Conservation (phyloP, 2,888 invertebrate species). For the Auanema freiburgensis region DNA sequence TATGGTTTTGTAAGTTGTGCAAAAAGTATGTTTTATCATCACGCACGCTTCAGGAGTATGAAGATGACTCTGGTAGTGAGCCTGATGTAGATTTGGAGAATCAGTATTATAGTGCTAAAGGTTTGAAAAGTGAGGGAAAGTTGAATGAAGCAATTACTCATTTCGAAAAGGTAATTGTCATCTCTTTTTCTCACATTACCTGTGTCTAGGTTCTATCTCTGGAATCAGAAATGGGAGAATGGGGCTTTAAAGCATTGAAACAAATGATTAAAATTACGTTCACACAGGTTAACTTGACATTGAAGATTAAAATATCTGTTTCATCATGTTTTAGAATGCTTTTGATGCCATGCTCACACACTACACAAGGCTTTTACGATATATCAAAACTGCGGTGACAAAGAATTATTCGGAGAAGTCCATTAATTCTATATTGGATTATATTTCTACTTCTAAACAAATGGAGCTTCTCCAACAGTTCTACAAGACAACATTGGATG, state of each 20-base stretch:
- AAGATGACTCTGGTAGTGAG: slow-evolving; percentile 97
- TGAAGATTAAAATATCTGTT: too few relatives aligned
- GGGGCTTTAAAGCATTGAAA: slow-evolving; percentile 99
- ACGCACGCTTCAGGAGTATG: slow-evolving; percentile 77
- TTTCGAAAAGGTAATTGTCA: slow-evolving; percentile 71
- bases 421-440: slow-evolving; percentile 97
- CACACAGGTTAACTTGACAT: slow-evolving; percentile 76
- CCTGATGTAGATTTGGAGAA: slow-evolving; percentile 99
- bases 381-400: slow-evolving; percentile 98
- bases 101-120: slow-evolving; percentile 98
- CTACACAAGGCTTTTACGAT: slow-evolving; percentile 92
- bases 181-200: background rate
- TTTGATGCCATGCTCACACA: slow-evolving; percentile 92
- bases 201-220: slow-evolving; percentile 79
- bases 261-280: slow-evolving; percentile 99
- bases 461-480: slow-evolving; percentile 95
- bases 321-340: slow-evolving; percentile 73
- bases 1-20: slow-evolving; percentile 59
- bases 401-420: slow-evolving; percentile 99
- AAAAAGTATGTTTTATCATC: background rate
- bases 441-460: slow-evolving; percentile 98
- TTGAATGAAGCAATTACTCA: slow-evolving; percentile 86
- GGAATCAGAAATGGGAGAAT: slow-evolving; percentile 98
- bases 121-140: slow-evolving; percentile 88
- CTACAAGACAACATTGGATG: slow-evolving; percentile 79